Percentiles rank a stretch among this genome's conserved stretches.
Conservation (phyloP, 2,888 invertebrate species). For the Anarsia innoxiella region DNA sequence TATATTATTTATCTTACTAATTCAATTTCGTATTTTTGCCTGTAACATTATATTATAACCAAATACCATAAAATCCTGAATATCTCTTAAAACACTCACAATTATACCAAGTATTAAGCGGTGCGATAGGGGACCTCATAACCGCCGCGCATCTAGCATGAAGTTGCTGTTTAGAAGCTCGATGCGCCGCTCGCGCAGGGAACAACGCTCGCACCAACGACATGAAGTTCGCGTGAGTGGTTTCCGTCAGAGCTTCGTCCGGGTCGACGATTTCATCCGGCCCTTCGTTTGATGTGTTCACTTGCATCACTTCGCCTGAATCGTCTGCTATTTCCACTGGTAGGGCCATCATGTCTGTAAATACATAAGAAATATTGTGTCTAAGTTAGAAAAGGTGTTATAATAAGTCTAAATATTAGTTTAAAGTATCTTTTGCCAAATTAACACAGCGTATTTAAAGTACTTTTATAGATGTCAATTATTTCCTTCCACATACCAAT, state of each 20-base stretch:
- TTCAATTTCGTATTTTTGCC: too few species aligned
- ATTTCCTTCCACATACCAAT: too few species aligned
- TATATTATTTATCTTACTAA: too few species aligned
- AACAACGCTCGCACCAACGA: slow-evolving; percentile 92
- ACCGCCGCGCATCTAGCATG: slow-evolving; percentile 83
- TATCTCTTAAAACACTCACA: too few species aligned
- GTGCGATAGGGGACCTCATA: slow-evolving; percentile 86
- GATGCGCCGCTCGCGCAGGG: slow-evolving; percentile 87
- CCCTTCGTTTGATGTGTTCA: slow-evolving; percentile 36
- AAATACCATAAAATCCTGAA: background rate
- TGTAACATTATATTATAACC: too few species aligned
- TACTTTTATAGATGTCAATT: too few species aligned
- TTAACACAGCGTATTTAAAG: too few species aligned
- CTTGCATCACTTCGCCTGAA: slow-evolving; percentile 51
- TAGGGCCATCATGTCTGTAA: slow-evolving; percentile 84
- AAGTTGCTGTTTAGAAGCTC: slow-evolving; percentile 85
- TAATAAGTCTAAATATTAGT: too few species aligned
- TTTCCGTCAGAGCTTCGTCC: slow-evolving; percentile 79
- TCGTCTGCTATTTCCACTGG: slow-evolving; percentile 83
- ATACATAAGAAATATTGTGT: slow-evolving; percentile 15
- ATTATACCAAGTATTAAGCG: slow-evolving; percentile 87
- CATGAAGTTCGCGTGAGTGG: slow-evolving; percentile 90
- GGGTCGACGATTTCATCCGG: slow-evolving; percentile 31
- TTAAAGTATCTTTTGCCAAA: too few species aligned
- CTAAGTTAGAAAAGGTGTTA: too few species aligned